phyloP scores from a whole-genome alignment of 37 sponge, comb jelly and placozoan species.

The Mnemiopsis leidyi region DNA sequence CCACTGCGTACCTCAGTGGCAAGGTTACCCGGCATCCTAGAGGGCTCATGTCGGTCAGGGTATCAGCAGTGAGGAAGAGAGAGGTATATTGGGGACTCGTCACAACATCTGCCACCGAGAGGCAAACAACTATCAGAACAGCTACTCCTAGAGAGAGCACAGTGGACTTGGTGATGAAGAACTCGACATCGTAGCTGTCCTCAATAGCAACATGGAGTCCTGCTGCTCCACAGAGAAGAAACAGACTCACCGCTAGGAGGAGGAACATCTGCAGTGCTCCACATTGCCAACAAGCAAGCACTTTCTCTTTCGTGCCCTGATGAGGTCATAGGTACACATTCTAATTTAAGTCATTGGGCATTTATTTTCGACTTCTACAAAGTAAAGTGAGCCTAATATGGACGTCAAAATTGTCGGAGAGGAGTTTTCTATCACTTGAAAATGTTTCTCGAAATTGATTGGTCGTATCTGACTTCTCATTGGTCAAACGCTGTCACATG shows the following conservation, averaged over 20 bases:
- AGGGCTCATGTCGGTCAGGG: background rate
- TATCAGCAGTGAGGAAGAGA: background rate
- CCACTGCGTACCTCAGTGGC: background rate
- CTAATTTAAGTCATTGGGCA: too few species aligned
- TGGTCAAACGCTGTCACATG: too few species aligned
- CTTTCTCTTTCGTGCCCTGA: background rate
- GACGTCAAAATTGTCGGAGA: too few species aligned
- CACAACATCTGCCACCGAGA: background rate
- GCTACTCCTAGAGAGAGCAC: slow-evolving; percentile 18
- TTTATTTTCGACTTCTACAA: background rate
- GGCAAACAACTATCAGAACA: background rate
- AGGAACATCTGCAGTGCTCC: background rate
- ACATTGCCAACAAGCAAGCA: background rate
- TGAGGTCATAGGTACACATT: too few species aligned
- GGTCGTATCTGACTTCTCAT: too few species aligned
- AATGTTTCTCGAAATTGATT: too few species aligned
- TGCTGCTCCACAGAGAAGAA: slow-evolving; percentile 20
- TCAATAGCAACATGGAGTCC: background rate
- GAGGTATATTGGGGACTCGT: background rate
- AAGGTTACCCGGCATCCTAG: background rate
- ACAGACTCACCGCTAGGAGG: background rate
- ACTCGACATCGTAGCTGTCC: slow-evolving; percentile 49
- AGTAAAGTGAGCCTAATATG: too few species aligned
- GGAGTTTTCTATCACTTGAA: too few species aligned
- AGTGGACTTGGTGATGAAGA: background rate